Evolutionary conservation across 2,113 vertebrate genomes (phyloP), one percentile per base, ranked within the genome.

Genomic region (Aspidoscelis tigris): DNA sequence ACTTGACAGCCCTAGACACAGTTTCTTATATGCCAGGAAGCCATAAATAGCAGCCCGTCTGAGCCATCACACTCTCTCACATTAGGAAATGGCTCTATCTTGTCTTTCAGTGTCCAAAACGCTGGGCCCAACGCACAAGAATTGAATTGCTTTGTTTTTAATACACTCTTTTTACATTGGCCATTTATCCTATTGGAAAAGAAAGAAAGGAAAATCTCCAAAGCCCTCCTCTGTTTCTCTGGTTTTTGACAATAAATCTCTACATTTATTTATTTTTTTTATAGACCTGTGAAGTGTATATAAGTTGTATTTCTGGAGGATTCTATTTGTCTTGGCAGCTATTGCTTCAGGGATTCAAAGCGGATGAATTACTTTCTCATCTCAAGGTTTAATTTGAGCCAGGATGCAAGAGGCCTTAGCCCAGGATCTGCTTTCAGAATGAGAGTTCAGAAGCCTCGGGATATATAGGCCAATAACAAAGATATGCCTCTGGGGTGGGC

Each of bases 1-100:
- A 75, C 65, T 79, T 86, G 90, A 91, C 87, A 86, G 84, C 50
- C 68, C n/a, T 47, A 89, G 87, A 86, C 82, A 89, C 84, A 87
- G 65, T 61, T 87, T 81, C 87, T 88, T 84, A 76, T 75, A 76
- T 79, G 5, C 58, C 0, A 14, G 74, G 89, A 80, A 86, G 50
- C 64, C 87, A 86, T 89, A 84, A 91, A 91, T 89, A 89, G 73
- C 79, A 70, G n/a, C 68, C n/a, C 5, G 5, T 33, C 68, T 85
- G 70, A 87, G 72, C 81, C 88, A 85, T 4, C 74, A 9, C 78
- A 68, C 82, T 11, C n/a, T 20, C n/a, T 22, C 55, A 43, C 41
- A 68, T 33, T 22, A 86, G 73, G 72, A 86, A 84, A 76, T 33
- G 16, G 9, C 18, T 41, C 24, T 68, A 76, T 72, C 86, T 55